Evolutionary conservation across 1,140 invertebrate species (phyloP).

Genomic region (Trissolcus basalis): DNA sequence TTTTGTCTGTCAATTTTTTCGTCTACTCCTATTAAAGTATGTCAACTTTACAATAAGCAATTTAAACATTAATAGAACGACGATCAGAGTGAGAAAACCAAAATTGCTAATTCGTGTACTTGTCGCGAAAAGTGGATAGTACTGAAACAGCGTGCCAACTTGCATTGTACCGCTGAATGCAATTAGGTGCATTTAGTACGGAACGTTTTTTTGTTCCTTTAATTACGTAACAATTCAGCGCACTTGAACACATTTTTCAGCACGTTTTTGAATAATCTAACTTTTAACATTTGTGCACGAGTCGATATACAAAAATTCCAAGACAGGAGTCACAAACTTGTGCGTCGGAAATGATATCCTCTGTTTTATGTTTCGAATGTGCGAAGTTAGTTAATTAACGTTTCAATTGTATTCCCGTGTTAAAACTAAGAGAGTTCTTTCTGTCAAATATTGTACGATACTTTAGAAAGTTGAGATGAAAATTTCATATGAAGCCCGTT

Average conservation of each 20-base stretch:
- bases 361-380: neutral
- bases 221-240: neutral
- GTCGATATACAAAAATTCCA: too few relatives aligned
- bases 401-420: neutral
- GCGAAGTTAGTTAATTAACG: conserved; percentile 7
- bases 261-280: conserved; percentile 12
- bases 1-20: too few relatives aligned
- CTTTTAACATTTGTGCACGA: neutral
- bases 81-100: neutral
- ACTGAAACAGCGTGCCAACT: conserved; percentile 32
- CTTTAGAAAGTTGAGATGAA: conserved; percentile 8
- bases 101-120: neutral
- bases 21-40: too few relatives aligned
- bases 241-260: neutral
- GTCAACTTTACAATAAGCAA: too few relatives aligned
- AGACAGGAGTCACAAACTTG: too few relatives aligned
- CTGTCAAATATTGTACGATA: conserved; percentile 6
- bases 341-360: too few relatives aligned
- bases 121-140: conserved; percentile 12
- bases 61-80: too few relatives aligned
- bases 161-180: conserved; percentile 2
- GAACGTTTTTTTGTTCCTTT: neutral
- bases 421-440: neutral
- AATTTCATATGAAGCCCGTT: neutral
- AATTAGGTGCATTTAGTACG: conserved; percentile 7